A percentile compares a stretch with the other conserved stretches of the same genome.
These are phyloP conservation scores for Psylliodes chrysocephalus DNA, from an alignment of 2,888 invertebrate species.

Conservation along the genomic window DNA sequence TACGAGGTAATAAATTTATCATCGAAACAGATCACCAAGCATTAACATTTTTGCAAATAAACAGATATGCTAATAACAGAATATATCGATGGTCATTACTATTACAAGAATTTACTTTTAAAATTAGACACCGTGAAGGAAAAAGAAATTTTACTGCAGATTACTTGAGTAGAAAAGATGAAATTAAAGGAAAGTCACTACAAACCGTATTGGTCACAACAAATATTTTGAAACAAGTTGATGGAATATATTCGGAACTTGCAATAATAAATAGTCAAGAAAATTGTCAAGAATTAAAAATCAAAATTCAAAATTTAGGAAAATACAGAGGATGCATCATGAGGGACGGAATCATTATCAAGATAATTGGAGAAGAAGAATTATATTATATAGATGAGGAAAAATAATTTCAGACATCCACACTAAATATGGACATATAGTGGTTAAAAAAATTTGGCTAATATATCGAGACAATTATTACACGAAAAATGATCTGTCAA, in stretches of 20 bases:
- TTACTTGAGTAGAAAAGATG: slow-evolving; percentile 15
- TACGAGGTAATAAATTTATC: slow-evolving; percentile 22
- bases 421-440: slow-evolving; percentile 2
- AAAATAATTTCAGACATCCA: slow-evolving; percentile 2
- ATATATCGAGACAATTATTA: slow-evolving; percentile 18
- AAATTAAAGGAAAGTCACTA: background rate
- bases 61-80: slow-evolving; percentile 22
- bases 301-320: background rate
- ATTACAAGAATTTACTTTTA: slow-evolving; percentile 12
- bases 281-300: background rate
- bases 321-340: background rate
- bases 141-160: slow-evolving; percentile 18
- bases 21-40: slow-evolving; percentile 29
- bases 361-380: background rate
- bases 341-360: background rate
- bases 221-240: background rate
- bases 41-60: slow-evolving; percentile 20
- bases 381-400: background rate
- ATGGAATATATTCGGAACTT: background rate
- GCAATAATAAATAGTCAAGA: slow-evolving; percentile 4
- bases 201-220: background rate
- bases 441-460: background rate
- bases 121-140: slow-evolving; percentile 21
- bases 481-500: background rate
- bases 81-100: slow-evolving; percentile 29